A percentile compares a stretch with the other conserved stretches of the same genome.
Conservation (phyloP, 1,140 invertebrate species). For the Camponotus floridanus region DNA sequence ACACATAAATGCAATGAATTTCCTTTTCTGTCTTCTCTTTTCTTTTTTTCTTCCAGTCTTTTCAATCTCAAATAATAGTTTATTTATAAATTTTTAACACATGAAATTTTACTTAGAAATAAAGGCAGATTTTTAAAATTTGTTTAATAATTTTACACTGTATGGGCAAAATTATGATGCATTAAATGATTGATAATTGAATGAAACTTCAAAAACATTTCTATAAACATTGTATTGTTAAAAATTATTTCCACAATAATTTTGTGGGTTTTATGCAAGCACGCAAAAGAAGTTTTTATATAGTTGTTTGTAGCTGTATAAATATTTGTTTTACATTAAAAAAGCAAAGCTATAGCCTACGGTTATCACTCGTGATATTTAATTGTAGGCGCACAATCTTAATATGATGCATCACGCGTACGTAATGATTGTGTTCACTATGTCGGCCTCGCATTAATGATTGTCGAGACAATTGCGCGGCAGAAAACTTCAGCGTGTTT, state of each 20-base stretch:
- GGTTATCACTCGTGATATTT: constrained; percentile 30
- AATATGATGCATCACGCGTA: background rate
- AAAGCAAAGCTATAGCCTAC: constrained; percentile 6
- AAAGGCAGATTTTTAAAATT: background rate
- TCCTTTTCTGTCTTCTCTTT: too few relatives aligned
- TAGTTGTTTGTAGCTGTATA: background rate
- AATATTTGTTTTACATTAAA: constrained; percentile 31
- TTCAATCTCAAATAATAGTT: too few relatives aligned
- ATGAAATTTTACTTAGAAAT: background rate
- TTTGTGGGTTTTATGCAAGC: too few relatives aligned
- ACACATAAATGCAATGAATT: too few relatives aligned
- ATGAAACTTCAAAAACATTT: background rate
- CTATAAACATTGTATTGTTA: too few relatives aligned
- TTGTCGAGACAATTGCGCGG: background rate
- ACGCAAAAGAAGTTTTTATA: background rate
- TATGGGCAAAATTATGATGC: background rate
- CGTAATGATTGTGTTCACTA: constrained; percentile 1
- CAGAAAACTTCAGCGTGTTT: background rate
- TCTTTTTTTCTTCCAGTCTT: too few relatives aligned
- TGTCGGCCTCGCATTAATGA: constrained; percentile 30
- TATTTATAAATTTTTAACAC: too few relatives aligned
- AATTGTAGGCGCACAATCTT: constrained; percentile 47
- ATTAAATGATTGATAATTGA: background rate
- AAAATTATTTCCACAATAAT: too few relatives aligned
- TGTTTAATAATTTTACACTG: background rate